Conservation (phyloP, 2,113 vertebrate genomes). For the Catharus minimus region DNA sequence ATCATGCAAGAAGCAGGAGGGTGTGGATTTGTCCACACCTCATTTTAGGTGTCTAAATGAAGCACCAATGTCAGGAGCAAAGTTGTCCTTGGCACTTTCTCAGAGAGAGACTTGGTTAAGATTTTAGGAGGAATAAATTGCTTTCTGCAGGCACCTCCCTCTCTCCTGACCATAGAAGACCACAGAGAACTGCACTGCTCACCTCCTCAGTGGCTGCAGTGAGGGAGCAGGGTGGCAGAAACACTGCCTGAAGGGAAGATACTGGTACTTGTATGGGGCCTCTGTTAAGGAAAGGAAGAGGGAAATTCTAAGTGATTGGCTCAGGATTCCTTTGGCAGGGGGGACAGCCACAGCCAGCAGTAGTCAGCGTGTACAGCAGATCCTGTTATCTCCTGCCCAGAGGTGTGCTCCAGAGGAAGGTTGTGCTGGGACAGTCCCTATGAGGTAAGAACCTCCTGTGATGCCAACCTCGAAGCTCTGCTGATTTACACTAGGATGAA, state of each 20-base stretch:
- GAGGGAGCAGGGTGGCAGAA: not conserved
- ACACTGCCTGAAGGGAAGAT: not conserved
- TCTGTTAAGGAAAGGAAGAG: not conserved
- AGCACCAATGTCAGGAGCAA: not conserved
- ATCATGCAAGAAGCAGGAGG: not conserved
- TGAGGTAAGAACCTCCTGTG: not conserved
- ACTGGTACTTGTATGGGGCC: not conserved
- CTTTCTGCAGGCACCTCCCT: not conserved
- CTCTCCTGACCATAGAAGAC: not conserved
- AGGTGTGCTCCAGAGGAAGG: not conserved
- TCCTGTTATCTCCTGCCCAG: not conserved
- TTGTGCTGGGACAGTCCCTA: not conserved
- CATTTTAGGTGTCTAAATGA: not conserved
- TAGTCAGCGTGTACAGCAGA: not conserved
- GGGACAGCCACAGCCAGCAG: not conserved
- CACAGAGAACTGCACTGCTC: not conserved
- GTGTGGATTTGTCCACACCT: not conserved
- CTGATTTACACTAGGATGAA: constrained; percentile 33
- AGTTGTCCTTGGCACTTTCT: not conserved
- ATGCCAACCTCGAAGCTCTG: not conserved
- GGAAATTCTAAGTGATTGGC: not conserved
- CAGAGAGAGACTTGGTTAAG: not conserved
- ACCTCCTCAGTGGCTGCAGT: not conserved
- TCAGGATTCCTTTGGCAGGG: not conserved
- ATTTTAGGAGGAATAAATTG: not conserved